Percentiles rank a stretch among this genome's conserved stretches.
phyloP scores from a whole-genome alignment of 1,140 invertebrate species.

The Drosophila equinoxialis region DNA sequence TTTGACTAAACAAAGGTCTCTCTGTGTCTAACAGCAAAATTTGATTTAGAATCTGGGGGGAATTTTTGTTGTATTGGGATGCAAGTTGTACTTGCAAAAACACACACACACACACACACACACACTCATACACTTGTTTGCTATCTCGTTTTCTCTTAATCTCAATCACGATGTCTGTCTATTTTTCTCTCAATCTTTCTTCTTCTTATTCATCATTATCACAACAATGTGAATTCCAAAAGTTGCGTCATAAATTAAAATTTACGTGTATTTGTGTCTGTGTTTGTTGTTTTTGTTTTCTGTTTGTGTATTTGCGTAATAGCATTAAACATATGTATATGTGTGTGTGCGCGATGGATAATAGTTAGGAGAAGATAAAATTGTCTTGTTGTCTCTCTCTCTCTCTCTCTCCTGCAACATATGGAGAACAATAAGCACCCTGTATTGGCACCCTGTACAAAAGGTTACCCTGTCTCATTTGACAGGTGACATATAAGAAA shows the following conservation, averaged over 20 bases:
- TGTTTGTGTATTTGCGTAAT: not conserved
- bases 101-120: not conserved
- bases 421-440: too few relatives aligned
- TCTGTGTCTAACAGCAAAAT: not conserved
- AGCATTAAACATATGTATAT: not conserved
- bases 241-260: constrained; percentile 18
- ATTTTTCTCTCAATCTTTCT: not conserved
- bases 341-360: not conserved
- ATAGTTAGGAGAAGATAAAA: not conserved
- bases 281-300: not conserved
- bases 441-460: too few relatives aligned
- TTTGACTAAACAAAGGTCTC: constrained; percentile 6
- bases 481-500: not conserved
- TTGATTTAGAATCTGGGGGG: constrained; percentile 2
- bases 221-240: constrained; percentile 20
- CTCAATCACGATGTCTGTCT: not conserved
- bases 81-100: not conserved
- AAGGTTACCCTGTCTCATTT: not conserved
- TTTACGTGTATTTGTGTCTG: not conserved
- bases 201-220: not conserved
- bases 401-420: too few relatives aligned
- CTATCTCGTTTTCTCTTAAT: not conserved
- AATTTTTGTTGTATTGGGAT: not conserved
- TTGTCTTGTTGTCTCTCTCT: not conserved
- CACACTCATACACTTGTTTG: not conserved